Conservation (phyloP, 92 coral and sea anemone species). For the Porites divaricata region DNA sequence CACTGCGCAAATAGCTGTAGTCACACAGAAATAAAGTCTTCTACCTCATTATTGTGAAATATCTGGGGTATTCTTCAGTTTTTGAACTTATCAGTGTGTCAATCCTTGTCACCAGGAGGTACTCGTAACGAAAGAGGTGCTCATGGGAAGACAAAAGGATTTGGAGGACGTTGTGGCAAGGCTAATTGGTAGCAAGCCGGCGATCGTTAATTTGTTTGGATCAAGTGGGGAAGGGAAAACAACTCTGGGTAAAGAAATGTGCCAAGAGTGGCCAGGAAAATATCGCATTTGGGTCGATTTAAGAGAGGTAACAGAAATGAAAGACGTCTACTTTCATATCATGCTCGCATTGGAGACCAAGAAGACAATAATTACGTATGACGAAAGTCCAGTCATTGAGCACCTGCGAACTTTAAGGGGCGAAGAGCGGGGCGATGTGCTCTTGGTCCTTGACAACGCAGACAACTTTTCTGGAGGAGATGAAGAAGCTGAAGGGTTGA, state of each 20-base stretch:
- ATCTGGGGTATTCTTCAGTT: no score
- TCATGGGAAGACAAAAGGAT: slow-evolving; percentile 66
- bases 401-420: not conserved
- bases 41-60: no score
- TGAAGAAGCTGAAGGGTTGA: not conserved
- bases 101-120: slow-evolving; percentile 24
- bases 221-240: slow-evolving; percentile 77
- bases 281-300: slow-evolving; percentile 22
- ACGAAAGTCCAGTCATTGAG: slow-evolving; percentile 24
- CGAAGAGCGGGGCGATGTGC: not conserved
- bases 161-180: slow-evolving; percentile 20
- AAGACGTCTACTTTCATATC: slow-evolving; percentile 34
- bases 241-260: slow-evolving; percentile 58
- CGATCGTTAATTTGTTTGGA: slow-evolving; percentile 66
- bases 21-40: no score
- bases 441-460: slow-evolving; percentile 11
- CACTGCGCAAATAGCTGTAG: no score
- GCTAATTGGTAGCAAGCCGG: slow-evolving; percentile 28
- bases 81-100: no score
- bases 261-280: slow-evolving; percentile 5
- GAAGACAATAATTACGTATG: not conserved
- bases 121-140: not conserved
- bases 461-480: slow-evolving; percentile 16
- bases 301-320: slow-evolving; percentile 38
- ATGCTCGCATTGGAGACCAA: slow-evolving; percentile 8